Base-by-base conservation (phyloP, 2,888 invertebrate species). In the Metalampra italica region DNA sequence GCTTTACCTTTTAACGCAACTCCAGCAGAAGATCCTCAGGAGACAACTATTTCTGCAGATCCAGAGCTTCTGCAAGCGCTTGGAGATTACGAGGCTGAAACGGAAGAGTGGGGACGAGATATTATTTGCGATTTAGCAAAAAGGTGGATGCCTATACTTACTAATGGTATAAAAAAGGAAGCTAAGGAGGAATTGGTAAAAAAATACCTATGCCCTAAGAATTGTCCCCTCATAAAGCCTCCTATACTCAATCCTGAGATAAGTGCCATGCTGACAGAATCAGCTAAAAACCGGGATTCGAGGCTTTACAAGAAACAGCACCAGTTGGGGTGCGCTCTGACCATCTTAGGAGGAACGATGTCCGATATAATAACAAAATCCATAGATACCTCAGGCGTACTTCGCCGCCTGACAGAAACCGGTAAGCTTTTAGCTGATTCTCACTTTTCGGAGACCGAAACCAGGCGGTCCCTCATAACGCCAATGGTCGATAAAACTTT, bases 201-300 rank as follows among this genome's bases (percentile, higher is more conserved):
- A 9, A 12, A 39, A 30, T 39, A 46, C 39, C 9, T 14, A 9
- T n/a, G 39, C 3, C 45, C 45, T 5, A 30, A 22, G 30, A 46
- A 38, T 39, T 37, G 15, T 8, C 2, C 3, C 9, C 1, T 39
- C 1, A 9, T 39, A 1, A 13, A 37, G 13, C 29, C 45, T 7
- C 45, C 45, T 1, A 46, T 22, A 7, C 8, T 46, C 12, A 39
- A 46, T 30, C 30, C 45, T 7, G 45, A 46, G 13, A 43, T 43
- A 8, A 9, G 9, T 8, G 43, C 43, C 2, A 8, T 32, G 9
- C 8, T 43, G 8, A 7, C 43, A 8, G 43, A 43, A 12, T 4
- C 8, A 5, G 11, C 14, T 14, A 15, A 8, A 22, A 30, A 12
- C 9, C 8, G n/a, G 12, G 36, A 44, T 36, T 22, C 36, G 8